Evolutionary conservation across 1,140 invertebrate genomes (phyloP), one percentile per base, ranked within the genome.

Genomic region (Stegodyphus mimosarum): DNA sequence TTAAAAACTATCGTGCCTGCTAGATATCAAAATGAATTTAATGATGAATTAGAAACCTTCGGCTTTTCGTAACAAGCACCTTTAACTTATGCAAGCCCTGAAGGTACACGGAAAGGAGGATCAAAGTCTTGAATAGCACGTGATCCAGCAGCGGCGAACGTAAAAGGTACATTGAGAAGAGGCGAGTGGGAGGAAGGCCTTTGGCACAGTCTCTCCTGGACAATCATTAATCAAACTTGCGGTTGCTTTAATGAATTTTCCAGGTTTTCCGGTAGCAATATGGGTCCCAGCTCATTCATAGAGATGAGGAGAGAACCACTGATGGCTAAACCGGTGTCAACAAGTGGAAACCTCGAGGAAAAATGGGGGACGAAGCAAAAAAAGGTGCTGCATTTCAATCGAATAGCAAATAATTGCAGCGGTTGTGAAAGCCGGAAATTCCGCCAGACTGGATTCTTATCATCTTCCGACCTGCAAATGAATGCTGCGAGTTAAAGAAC

Each of bases 171-270:
- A 69, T n/a, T n/a, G 66, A 55, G 64, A 18, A 17, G 60, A 7
- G 60, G 60, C 15, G n/a, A n/a, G 60, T 63, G 64, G 6, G 63
- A 15, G 66, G 51, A 69, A 7, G 53, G 50, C 66, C 64, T 69
- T 53, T 78, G 18, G 76, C 50, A 64, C 48, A 64, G 13, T 66
- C 74, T 51, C 60, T 33, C 49, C 9, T 78, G 76, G 76, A 67
- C 76, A 78, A 78, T 78, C 76, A 78, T 78, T 78, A 78, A 78
- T 78, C 76, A 78, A 78, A 63, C 50, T 51, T 53, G 76, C 10
- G 76, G 64, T 69, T 69, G n/a, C 76, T 69, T 78, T 78, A 78
- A 78, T 78, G 76, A 78, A 78, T 78, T 78, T 78, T 69, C 74
- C 60, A 51, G 60, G 74, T 66, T 76, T 63, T 63, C 49, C 66